phyloP scores from a whole-genome alignment of 2,888 invertebrate genomes.

The Mythimna impura region DNA sequence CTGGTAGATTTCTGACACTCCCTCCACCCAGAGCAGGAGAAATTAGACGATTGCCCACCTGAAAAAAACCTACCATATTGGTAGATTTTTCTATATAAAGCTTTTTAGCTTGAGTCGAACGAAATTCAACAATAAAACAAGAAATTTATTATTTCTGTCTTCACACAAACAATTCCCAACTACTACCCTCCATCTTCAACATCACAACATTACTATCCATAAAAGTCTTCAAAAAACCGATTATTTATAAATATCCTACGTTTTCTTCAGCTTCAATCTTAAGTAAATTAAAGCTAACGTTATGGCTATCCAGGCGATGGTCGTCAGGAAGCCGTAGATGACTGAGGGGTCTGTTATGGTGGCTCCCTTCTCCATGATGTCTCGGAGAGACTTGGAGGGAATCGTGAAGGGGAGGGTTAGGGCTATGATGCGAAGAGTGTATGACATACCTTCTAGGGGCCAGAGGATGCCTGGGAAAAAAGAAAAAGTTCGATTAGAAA shows the following conservation, averaged over 20 bases:
- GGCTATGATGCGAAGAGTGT: slow-evolving; percentile 91
- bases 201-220: neutral
- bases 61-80: too few relatives aligned
- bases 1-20: too few relatives aligned
- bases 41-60: too few relatives aligned
- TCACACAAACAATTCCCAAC: slow-evolving; percentile 2
- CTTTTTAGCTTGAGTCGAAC: neutral
- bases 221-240: slow-evolving; percentile 6
- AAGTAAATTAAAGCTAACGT: slow-evolving; percentile 90
- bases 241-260: slow-evolving; percentile 56
- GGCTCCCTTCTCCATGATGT: slow-evolving; percentile 94
- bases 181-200: neutral
- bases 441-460: slow-evolving; percentile 93
- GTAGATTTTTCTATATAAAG: too few relatives aligned
- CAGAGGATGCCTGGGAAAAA: slow-evolving; percentile 90
- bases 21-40: too few relatives aligned
- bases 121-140: neutral
- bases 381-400: slow-evolving; percentile 94
- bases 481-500: neutral
- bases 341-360: slow-evolving; percentile 92
- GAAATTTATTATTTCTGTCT: neutral
- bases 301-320: slow-evolving; percentile 91
- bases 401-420: slow-evolving; percentile 94
- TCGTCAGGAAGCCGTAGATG: slow-evolving; percentile 93
- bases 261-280: slow-evolving; percentile 80